Evolutionary conservation across 2,797 vertebrate species (phyloP).

Genomic region (Tachyglossus aculeatus): DNA sequence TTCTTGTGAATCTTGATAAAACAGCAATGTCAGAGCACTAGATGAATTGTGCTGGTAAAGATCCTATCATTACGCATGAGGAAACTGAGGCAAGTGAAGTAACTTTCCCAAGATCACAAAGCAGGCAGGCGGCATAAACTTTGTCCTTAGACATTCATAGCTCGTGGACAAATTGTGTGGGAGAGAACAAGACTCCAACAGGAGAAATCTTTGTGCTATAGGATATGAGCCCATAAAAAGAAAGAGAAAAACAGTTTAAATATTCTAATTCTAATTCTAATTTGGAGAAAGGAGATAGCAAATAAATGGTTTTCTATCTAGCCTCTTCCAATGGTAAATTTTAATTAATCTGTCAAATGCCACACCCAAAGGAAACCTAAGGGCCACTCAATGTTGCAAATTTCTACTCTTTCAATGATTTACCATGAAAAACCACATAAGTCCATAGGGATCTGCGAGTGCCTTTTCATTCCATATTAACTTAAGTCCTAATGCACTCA

Average conservation of each 20-base stretch:
- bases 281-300: constrained; percentile 29
- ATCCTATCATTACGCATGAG: constrained; percentile 17
- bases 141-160: constrained; percentile 8
- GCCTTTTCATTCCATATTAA: constrained; percentile 64
- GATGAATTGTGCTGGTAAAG: too few relatives aligned
- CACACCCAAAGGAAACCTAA: constrained; percentile 47
- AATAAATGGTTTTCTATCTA: constrained; percentile 7
- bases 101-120: too few relatives aligned
- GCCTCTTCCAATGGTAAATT: constrained; percentile 31
- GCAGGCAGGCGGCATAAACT: too few relatives aligned
- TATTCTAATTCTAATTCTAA: constrained; percentile 11
- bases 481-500: constrained; percentile 60
- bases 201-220: neutral
- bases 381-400: constrained; percentile 6
- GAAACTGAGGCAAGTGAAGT: constrained; percentile 22
- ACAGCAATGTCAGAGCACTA: too few relatives aligned
- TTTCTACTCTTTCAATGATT: constrained; percentile 53
- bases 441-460: constrained; percentile 47
- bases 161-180: neutral
- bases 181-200: constrained; percentile 11
- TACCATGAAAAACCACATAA: constrained; percentile 61
- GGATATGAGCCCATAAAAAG: constrained; percentile 7
- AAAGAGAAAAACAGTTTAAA: constrained; percentile 27
- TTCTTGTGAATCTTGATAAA: too few relatives aligned
- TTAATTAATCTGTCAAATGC: constrained; percentile 38